Evolutionary conservation across 2,113 vertebrate species (phyloP).

Genomic region (Rallus limicola): DNA sequence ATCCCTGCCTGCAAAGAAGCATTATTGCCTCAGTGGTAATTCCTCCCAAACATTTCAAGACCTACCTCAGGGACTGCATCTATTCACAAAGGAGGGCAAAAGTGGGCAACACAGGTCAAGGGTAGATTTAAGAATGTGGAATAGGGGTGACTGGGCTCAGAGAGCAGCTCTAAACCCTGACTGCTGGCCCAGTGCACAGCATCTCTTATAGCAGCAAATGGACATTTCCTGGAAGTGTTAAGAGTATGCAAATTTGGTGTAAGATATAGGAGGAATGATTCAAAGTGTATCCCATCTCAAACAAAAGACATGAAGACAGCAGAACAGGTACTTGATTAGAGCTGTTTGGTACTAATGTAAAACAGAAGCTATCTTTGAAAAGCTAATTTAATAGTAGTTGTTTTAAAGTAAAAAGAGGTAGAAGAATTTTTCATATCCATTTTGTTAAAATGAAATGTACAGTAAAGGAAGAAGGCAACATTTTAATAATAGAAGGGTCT

Average conservation of each 20-base stretch:
- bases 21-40: background rate
- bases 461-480: background rate
- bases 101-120: background rate
- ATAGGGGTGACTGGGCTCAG: background rate
- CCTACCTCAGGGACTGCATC: background rate
- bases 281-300: background rate
- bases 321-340: background rate
- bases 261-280: background rate
- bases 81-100: background rate
- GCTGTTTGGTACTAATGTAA: background rate
- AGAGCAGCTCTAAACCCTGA: background rate
- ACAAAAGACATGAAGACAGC: background rate
- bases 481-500: conserved; percentile 9
- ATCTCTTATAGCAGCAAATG: background rate
- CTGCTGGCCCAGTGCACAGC: background rate
- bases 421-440: background rate
- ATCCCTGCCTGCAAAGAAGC: fast-evolving
- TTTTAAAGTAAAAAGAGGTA: background rate
- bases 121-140: background rate
- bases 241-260: background rate
- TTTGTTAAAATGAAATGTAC: background rate
- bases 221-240: background rate
- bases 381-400: background rate
- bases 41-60: background rate
- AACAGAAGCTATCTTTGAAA: background rate